A percentile compares a stretch with the other conserved stretches of the same genome.
These are phyloP conservation scores for Proteles cristata DNA, from an alignment of 2,113 vertebrate species.

Conservation along the genomic window DNA sequence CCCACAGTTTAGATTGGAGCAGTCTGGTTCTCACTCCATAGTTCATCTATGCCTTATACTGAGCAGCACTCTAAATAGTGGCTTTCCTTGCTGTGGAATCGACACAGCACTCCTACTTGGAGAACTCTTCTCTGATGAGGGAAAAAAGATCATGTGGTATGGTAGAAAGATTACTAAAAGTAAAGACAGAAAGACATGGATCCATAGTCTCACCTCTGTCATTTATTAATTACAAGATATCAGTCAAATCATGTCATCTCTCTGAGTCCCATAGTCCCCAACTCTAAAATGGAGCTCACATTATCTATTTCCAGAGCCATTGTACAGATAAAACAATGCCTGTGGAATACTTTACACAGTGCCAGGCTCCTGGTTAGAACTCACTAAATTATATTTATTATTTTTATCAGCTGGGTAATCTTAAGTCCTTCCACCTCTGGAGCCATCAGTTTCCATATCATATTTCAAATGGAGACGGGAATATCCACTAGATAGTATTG, in stretches of 20 bases:
- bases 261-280: neutral
- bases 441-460: neutral
- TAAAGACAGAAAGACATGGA: constrained; percentile 16
- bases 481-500: neutral
- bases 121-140: neutral
- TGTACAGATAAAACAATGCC: neutral
- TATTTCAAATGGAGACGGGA: constrained; percentile 25
- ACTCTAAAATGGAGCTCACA: constrained; percentile 16
- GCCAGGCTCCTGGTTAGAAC: neutral
- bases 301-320: neutral
- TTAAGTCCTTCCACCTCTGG: constrained; percentile 21
- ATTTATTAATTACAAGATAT: constrained; percentile 17
- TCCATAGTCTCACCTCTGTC: neutral
- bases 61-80: neutral
- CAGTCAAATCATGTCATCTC: neutral
- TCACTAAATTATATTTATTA: neutral
- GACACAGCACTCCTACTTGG: neutral
- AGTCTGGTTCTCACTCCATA: neutral
- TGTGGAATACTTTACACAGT: neutral
- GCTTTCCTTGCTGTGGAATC: neutral
- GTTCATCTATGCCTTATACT: neutral
- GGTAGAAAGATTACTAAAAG: neutral
- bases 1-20: neutral
- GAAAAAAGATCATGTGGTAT: neutral
- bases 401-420: constrained; percentile 23